Evolutionary conservation across 2,797 vertebrate genomes (phyloP).

Genomic region (Carapus acus): DNA sequence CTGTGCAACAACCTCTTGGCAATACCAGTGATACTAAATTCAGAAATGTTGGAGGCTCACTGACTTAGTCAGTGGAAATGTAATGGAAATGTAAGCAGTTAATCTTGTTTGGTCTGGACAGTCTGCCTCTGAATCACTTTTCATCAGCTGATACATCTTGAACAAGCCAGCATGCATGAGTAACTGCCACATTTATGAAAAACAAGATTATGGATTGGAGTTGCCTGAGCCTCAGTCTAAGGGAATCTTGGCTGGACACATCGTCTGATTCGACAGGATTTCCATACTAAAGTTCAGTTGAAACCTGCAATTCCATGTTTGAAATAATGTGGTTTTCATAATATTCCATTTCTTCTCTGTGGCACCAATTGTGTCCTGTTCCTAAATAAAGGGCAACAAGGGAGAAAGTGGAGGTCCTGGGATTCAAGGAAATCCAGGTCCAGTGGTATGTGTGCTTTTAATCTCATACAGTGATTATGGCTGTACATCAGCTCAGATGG

Average conservation of each 20-base stretch:
- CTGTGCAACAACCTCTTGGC: slow-evolving; percentile 35
- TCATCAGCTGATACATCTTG: slow-evolving; percentile 51
- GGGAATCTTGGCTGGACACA: slow-evolving; percentile 11
- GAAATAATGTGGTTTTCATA: slow-evolving; percentile 12
- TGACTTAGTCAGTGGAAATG: slow-evolving; percentile 59
- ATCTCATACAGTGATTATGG: slow-evolving; percentile 13
- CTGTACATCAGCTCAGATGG: neutral
- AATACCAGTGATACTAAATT: slow-evolving; percentile 30
- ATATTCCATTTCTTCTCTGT: slow-evolving; percentile 15
- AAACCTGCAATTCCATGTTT: slow-evolving; percentile 7
- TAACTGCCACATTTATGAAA: slow-evolving; percentile 49
- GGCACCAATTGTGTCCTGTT: slow-evolving; percentile 29
- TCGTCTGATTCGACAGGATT: neutral
- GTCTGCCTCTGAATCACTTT: slow-evolving; percentile 50
- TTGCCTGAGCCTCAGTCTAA: slow-evolving; percentile 37
- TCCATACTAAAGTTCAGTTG: too few species aligned
- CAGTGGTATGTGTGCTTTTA: slow-evolving; percentile 70
- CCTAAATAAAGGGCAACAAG: slow-evolving; percentile 78
- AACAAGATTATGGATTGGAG: slow-evolving; percentile 45
- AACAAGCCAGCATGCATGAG: slow-evolving; percentile 26
- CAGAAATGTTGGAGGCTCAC: slow-evolving; percentile 29
- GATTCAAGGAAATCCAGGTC: slow-evolving; percentile 73
- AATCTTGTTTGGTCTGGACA: slow-evolving; percentile 46
- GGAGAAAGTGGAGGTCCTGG: slow-evolving; percentile 82
- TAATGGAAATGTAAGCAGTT: slow-evolving; percentile 52